phyloP scores from a whole-genome alignment of 2,113 vertebrate species.

The Macrotus californicus region DNA sequence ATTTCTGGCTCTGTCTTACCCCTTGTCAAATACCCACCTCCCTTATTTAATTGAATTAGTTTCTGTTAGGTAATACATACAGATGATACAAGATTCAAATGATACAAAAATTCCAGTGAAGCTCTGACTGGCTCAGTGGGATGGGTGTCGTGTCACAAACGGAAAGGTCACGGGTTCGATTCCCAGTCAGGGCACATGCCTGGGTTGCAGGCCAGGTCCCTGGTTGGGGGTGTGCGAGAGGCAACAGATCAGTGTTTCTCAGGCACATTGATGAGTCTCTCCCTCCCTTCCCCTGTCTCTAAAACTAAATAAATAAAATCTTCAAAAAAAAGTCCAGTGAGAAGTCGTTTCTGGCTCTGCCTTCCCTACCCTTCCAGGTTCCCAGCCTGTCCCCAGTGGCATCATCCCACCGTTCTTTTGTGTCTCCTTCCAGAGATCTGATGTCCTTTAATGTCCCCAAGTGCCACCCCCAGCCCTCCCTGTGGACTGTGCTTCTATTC shows the following conservation, averaged over 20 bases:
- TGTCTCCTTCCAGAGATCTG: not conserved
- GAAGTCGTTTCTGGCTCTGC: not conserved
- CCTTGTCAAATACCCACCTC: no score
- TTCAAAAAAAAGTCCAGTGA: no score
- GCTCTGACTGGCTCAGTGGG: not conserved
- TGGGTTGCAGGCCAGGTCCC: no score
- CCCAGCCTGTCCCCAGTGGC: not conserved
- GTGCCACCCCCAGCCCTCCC: rapidly evolving
- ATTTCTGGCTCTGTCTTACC: not conserved
- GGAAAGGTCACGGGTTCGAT: no score
- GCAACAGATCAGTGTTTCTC: no score
- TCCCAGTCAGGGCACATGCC: no score
- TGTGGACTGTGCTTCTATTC: not conserved
- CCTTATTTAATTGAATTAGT: not conserved
- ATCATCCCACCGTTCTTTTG: not conserved
- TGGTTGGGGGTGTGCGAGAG: no score
- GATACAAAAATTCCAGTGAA: no score
- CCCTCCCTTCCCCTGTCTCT: no score
- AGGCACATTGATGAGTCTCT: no score
- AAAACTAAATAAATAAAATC: no score
- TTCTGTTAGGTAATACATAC: not conserved
- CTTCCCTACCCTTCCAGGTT: not conserved
- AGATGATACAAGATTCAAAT: not conserved
- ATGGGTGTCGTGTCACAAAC: no score
- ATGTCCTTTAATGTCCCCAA: not conserved